phyloP scores from a whole-genome alignment of 2,888 invertebrate species.

The Laspeyria flexula region DNA sequence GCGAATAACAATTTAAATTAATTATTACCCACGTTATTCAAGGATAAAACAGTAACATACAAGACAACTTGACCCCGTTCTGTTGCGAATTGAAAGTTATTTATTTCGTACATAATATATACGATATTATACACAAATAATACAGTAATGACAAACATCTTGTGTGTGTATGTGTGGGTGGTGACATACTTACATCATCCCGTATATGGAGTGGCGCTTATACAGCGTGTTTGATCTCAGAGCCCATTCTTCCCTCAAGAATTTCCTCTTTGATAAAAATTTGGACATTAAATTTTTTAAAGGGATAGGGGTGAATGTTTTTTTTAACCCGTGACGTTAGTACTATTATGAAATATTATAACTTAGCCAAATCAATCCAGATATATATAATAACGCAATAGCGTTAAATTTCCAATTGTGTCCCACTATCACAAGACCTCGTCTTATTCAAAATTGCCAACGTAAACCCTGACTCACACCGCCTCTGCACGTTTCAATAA shows the following conservation, averaged over 20 bases:
- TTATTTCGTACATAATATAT: constrained; percentile 3
- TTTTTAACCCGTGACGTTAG: too few species aligned
- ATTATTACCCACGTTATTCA: background rate
- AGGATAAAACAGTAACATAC: background rate
- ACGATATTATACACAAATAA: constrained; percentile 12
- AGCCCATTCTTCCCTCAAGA: too few species aligned
- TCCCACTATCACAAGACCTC: too few species aligned
- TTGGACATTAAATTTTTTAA: too few species aligned
- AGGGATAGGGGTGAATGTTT: too few species aligned
- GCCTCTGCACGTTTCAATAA: background rate
- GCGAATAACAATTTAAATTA: background rate
- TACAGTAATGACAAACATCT: constrained; percentile 26
- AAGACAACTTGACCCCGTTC: constrained; percentile 2
- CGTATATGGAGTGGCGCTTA: constrained; percentile 35
- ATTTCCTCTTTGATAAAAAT: too few species aligned
- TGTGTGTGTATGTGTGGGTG: constrained; percentile 32
- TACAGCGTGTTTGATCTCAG: constrained; percentile 14
- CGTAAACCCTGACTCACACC: background rate
- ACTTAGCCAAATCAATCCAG: too few species aligned
- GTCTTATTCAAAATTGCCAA: background rate
- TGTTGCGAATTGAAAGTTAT: constrained; percentile 13
- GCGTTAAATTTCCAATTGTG: too few species aligned
- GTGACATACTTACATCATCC: constrained; percentile 33
- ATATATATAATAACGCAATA: too few species aligned
- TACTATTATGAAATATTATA: too few species aligned